Evolutionary conservation across 2,797 vertebrate species (phyloP), one percentile per base, ranked within the genome.

Genomic region (Phataginus tricuspis): DNA sequence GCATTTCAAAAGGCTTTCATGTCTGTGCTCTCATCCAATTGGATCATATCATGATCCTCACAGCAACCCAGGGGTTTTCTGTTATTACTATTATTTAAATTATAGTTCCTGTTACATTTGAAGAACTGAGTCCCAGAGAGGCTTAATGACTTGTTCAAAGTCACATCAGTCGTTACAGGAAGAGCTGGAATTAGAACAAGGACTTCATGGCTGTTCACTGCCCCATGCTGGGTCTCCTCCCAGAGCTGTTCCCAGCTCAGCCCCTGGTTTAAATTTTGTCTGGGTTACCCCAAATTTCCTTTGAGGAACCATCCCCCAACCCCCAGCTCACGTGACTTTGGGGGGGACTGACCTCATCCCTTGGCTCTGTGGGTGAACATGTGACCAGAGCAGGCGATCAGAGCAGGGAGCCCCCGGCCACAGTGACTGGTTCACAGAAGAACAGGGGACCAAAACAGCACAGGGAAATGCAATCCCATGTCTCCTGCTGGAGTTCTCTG

Each of bases 41-140:
- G 90, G 94, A 96, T 88, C 97, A 66, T 53, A 93, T 92, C 80
- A 59, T 37, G 92, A 91, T 87, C 80, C 90, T 93, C 95, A 37
- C 69, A 82, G 96, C 90, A 91, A 94, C 93, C 95, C 21, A 27
- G 91, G 95, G 87, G 92, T 92, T 92, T 94, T 95, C 91, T 92
- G 94, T 95, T 93, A 75, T 95, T 93, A 95, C 96, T 95, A 59
- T 96, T 97, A 96, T 97, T 98, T 91, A 96, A 98, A 98, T 98
- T 45, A 94, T 91, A 89, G 90, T 94, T 92, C 61, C 55, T 57
- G 71, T 94, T 93, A 74, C 80, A 31, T 69, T 51, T 10, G 91
- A 90, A 91, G 84, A 74, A 72, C 61, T n/a, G 45, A 94, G 87
- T 80, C 80, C 72, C 92, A 69, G 90, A 59, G 84, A 95, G 69